Evolutionary conservation across 2,888 invertebrate genomes (phyloP).

Genomic region (Machimus rusticus): DNA sequence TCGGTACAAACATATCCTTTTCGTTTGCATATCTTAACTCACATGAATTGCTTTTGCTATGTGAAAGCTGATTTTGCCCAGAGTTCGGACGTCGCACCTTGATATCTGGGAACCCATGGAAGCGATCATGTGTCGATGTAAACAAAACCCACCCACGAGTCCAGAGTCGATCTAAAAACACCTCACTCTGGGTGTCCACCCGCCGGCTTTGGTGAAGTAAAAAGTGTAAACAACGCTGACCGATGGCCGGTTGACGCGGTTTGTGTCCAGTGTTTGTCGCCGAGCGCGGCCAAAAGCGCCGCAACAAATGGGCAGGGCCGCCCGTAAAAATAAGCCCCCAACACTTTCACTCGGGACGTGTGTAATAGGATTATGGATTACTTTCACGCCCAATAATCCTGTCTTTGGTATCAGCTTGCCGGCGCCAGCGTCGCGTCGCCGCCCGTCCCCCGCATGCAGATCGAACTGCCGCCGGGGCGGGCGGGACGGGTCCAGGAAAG

Average conservation of each 20-base stretch:
- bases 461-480: neutral
- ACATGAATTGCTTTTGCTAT: neutral
- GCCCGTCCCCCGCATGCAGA: neutral
- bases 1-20: neutral
- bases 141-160: neutral
- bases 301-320: neutral
- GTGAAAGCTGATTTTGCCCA: neutral
- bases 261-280: neutral
- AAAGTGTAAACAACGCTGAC: constrained; percentile 8
- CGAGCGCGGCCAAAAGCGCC: neutral
- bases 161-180: neutral
- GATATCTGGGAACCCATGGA: neutral
- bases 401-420: neutral
- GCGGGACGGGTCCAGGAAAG: neutral
- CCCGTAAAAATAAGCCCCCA: neutral
- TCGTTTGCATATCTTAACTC: neutral
- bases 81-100: neutral
- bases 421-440: neutral
- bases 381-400: constrained; percentile 11
- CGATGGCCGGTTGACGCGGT: neutral
- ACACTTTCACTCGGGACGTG: constrained; percentile 18
- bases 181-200: neutral
- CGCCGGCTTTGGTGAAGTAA: neutral
- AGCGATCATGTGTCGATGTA: neutral
- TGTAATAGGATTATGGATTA: constrained; percentile 34